Evolutionary conservation across 2,888 invertebrate species (phyloP).

Genomic region (Cremastobaeus sp.): DNA sequence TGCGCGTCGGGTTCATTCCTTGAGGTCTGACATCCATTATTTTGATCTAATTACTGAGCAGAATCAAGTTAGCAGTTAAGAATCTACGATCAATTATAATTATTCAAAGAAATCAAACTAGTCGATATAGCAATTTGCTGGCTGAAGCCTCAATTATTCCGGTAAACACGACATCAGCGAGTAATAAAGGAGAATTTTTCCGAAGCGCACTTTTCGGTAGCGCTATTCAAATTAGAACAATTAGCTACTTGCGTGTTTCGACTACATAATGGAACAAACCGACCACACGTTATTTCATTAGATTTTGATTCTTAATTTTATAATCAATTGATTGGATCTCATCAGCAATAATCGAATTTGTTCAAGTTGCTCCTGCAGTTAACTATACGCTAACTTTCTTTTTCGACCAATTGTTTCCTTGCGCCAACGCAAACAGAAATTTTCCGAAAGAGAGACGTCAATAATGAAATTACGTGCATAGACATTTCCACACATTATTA

Average conservation of each 20-base stretch:
- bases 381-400: too few relatives aligned
- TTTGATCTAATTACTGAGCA: slow-evolving; percentile 40
- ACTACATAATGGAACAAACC: slow-evolving; percentile 4
- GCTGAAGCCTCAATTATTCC: slow-evolving; percentile 12
- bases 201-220: slow-evolving; percentile 17
- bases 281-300: slow-evolving; percentile 13
- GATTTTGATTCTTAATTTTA: slow-evolving; percentile 24
- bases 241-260: slow-evolving; percentile 20
- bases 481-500: too few relatives aligned
- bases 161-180: background rate
- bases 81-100: slow-evolving; percentile 39
- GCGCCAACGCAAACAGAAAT: too few relatives aligned
- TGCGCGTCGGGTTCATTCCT: slow-evolving; percentile 53
- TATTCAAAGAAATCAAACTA: slow-evolving; percentile 16
- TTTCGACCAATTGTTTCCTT: too few relatives aligned
- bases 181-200: slow-evolving; percentile 17
- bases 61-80: slow-evolving; percentile 40
- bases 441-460: too few relatives aligned
- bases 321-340: slow-evolving; percentile 30
- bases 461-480: too few relatives aligned
- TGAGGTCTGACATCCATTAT: slow-evolving; percentile 41
- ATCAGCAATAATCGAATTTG: slow-evolving; percentile 21
- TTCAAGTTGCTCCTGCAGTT: too few relatives aligned
- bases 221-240: slow-evolving; percentile 25
- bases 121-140: background rate